phyloP scores from a whole-genome alignment of 2,797 vertebrate species.

The Danio kyathit region DNA sequence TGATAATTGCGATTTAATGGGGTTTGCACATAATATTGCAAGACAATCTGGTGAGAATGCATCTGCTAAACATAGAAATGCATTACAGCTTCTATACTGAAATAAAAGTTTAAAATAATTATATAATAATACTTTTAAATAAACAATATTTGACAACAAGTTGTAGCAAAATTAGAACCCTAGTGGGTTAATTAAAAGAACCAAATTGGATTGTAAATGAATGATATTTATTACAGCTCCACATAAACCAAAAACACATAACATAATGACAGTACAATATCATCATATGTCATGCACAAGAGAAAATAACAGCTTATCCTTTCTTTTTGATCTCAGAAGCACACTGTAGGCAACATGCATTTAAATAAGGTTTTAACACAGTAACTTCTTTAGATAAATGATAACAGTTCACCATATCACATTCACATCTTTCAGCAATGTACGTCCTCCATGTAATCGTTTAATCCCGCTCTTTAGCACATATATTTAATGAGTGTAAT shows the following conservation, averaged over 20 bases:
- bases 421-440: constrained; percentile 1
- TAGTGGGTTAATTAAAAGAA: neutral
- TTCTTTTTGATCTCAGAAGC: constrained; percentile 1
- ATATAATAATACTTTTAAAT: neutral
- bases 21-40: neutral
- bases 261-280: constrained; percentile 14
- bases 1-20: neutral
- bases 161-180: neutral
- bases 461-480: neutral
- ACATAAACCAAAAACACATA: constrained; percentile 18
- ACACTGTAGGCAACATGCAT: neutral
- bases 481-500: neutral
- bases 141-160: neutral
- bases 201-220: neutral
- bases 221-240: constrained; percentile 15
- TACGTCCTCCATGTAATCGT: neutral
- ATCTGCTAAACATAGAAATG: neutral
- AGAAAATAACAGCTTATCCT: neutral
- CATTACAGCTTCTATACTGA: neutral
- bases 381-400: neutral
- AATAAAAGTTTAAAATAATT: neutral
- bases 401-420: constrained; percentile 7
- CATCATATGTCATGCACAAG: constrained; percentile 28
- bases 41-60: neutral
- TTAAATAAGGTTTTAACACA: neutral